Percentiles rank a stretch among this genome's conserved stretches.
phyloP scores from a whole-genome alignment of 2,113 vertebrate genomes.

The Cariama cristata region DNA sequence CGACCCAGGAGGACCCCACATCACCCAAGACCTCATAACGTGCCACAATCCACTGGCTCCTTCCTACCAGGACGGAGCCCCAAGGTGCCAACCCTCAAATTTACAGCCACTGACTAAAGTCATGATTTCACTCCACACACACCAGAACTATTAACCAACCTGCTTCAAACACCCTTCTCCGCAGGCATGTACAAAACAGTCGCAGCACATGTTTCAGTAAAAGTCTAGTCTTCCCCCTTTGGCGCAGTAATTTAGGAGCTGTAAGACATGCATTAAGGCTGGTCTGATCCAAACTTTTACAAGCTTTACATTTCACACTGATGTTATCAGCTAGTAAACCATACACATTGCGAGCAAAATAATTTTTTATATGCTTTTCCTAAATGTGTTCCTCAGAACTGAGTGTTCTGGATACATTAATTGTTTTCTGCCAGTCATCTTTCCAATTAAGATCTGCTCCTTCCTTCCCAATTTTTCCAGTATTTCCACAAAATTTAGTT shows the following conservation, averaged over 20 bases:
- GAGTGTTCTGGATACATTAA: not conserved
- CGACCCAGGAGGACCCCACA: not conserved
- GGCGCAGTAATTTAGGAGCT: not conserved
- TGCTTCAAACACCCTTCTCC: not conserved
- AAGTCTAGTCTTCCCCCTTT: not conserved
- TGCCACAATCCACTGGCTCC: not conserved
- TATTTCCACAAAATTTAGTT: slow-evolving; percentile 24
- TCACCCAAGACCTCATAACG: fast-evolving
- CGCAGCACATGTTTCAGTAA: not conserved
- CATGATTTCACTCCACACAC: not conserved
- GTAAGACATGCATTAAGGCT: slow-evolving; percentile 31
- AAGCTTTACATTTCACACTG: slow-evolving; percentile 53
- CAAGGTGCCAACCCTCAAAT: not conserved
- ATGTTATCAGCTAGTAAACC: slow-evolving; percentile 61
- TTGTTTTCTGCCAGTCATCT: slow-evolving; percentile 44
- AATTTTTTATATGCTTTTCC: slow-evolving; percentile 5
- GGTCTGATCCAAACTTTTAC: slow-evolving; percentile 57
- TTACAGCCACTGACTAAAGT: not conserved
- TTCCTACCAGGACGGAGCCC: not conserved
- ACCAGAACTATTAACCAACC: not conserved
- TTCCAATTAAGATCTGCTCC: slow-evolving; percentile 26
- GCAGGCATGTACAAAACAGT: not conserved
- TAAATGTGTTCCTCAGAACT: not conserved
- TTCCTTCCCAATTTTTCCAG: slow-evolving; percentile 45
- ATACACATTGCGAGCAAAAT: not conserved